Conservation (phyloP, 2,888 invertebrate genomes). For the Napeogenes sylphis region DNA sequence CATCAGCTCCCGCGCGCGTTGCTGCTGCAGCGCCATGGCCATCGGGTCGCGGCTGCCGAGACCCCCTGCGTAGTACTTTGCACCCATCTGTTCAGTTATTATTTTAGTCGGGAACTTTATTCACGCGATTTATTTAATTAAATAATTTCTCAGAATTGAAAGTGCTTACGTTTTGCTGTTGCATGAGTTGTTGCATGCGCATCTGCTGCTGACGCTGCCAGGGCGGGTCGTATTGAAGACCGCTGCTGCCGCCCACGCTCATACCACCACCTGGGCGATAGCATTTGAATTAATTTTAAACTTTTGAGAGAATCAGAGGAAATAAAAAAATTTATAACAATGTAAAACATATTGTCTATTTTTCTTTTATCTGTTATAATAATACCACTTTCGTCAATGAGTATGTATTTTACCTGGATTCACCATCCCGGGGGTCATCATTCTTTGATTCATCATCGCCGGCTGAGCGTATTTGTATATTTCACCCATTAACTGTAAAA, state of each 20-base stretch:
- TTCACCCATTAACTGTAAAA: slow-evolving; percentile 71
- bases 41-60: slow-evolving; percentile 74
- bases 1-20: slow-evolving; percentile 68
- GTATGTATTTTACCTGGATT: slow-evolving; percentile 48
- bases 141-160: background rate
- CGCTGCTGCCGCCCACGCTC: slow-evolving; percentile 51
- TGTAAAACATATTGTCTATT: slow-evolving; percentile 1
- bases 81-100: slow-evolving; percentile 48
- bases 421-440: slow-evolving; percentile 63
- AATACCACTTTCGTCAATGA: background rate
- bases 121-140: background rate
- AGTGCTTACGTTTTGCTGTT: slow-evolving; percentile 59
- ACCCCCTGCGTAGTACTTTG: slow-evolving; percentile 74
- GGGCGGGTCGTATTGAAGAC: slow-evolving; percentile 71
- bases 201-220: slow-evolving; percentile 72
- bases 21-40: slow-evolving; percentile 72
- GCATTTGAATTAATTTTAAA: too few species aligned
- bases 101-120: slow-evolving; percentile 1
- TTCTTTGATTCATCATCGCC: slow-evolving; percentile 60
- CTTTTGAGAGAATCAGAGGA: too few species aligned
- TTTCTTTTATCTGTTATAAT: background rate
- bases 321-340: too few species aligned
- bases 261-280: slow-evolving; percentile 28
- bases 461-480: slow-evolving; percentile 65
- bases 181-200: slow-evolving; percentile 66